Evolutionary conservation across 2,888 invertebrate species (phyloP).

Genomic region (Andrena chrysosceles): DNA sequence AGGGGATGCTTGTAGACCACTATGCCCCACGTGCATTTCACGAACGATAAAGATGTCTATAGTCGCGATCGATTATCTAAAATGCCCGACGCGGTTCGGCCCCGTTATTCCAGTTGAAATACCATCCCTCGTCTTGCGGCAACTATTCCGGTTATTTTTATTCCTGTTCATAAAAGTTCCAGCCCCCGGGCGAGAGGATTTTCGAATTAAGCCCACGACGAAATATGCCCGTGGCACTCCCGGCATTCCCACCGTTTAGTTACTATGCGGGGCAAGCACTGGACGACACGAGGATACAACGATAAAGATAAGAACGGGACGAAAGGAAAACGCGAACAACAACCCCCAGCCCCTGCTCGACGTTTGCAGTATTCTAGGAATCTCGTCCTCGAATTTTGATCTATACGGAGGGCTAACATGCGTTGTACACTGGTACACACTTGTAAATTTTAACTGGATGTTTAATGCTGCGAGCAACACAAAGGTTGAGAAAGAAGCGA

Average conservation of each 20-base stretch:
- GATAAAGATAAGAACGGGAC: neutral
- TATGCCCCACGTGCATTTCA: neutral
- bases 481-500: constrained; percentile 22
- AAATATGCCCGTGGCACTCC: constrained; percentile 16
- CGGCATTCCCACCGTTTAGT: constrained; percentile 12
- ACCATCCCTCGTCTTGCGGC: neutral
- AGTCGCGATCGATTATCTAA: neutral
- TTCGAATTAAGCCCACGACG: constrained; percentile 26
- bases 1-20: too few species aligned
- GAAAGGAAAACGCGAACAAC: neutral
- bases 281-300: neutral
- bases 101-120: neutral
- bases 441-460: constrained; percentile 46
- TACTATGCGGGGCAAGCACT: neutral
- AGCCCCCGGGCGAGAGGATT: neutral
- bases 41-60: neutral
- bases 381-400: constrained; percentile 21
- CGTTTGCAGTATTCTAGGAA: neutral
- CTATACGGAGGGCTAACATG: neutral
- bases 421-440: neutral
- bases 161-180: constrained; percentile 4
- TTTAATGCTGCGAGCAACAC: constrained; percentile 37
- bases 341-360: neutral
- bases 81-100: neutral
- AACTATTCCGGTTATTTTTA: constrained; percentile 18